Evolutionary conservation across 2,797 vertebrate genomes (phyloP), one percentile per base, ranked within the genome.

Genomic region (Gambelia wislizenii): DNA sequence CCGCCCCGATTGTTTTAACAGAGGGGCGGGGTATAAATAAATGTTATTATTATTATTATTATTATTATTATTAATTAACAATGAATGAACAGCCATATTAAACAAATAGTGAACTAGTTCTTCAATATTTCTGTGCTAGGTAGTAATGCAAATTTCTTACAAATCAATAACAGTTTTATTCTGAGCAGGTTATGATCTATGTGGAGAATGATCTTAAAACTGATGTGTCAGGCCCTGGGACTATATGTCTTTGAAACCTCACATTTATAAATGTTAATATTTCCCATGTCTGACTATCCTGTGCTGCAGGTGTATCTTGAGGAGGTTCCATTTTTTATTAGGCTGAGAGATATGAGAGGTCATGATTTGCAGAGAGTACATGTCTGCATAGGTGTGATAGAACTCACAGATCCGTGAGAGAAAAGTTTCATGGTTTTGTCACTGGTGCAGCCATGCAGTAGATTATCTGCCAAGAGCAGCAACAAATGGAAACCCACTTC

Each of bases 391-490:
- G 27, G 30, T 77, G 47, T 69, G 56, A 47, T 83, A 83, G 36
- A 70, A 86, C 30, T 85, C 70, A 39, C 14, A 70, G 59, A 7
- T 36, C 77, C 52, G 13, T 72, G 77, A 89, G 54, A 90, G 18
- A 25, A 36, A 59, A 86, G 79, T 33, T 14, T 88, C 80, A 6
- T 74, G 61, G 42, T 64, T 89, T 90, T 94, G 74, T 81, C 54
- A 87, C 0, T 20, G 67, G 39, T 75, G 75, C 84, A 91, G 52
- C 81, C 88, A 88, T 39, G 77, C 69, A 89, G 87, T 85, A 90
- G 67, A 75, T 75, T 83, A 85, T 88, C 78, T 88, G 56, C 83
- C 25, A 89, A 69, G 3, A 84, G n/a, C 61, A 18, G 80, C 56
- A 59, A 82, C 84, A 82, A 94, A 84, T 20, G 88, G 78, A 94